Conservation (phyloP, 2,113 vertebrate genomes). For the Pardalotus punctatus region DNA sequence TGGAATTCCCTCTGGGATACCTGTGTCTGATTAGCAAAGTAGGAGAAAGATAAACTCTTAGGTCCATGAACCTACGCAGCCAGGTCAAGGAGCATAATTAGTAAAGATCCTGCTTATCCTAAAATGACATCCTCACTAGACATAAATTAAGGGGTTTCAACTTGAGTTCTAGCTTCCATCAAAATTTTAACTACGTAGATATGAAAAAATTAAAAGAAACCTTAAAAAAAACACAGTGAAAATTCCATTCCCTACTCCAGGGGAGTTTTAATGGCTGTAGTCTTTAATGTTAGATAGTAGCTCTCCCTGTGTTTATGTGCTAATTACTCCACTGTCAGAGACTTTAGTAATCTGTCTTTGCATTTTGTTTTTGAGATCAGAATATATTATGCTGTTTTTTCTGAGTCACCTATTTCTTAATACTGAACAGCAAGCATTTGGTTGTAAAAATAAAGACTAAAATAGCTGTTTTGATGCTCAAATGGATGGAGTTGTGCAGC, state of each 20-base stretch:
- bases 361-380: constrained; percentile 14
- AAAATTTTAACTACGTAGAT: background rate
- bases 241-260: background rate
- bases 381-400: background rate
- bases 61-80: background rate
- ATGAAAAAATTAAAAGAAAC: background rate
- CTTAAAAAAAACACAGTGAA: background rate
- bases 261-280: background rate
- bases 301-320: background rate
- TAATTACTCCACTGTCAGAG: background rate
- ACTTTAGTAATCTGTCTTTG: background rate
- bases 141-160: background rate
- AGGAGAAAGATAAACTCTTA: background rate
- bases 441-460: constrained; percentile 10
- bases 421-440: background rate
- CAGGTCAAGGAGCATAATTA: background rate
- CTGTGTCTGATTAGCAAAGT: background rate
- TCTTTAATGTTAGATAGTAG: background rate
- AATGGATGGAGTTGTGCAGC: constrained; percentile 1
- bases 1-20: background rate
- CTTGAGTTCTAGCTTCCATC: background rate
- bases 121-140: background rate
- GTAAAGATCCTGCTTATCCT: background rate
- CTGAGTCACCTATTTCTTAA: background rate
- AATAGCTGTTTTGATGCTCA: constrained; percentile 24